Evolutionary conservation across 53 echinoderm and acorn worm genomes (phyloP), one percentile per base, ranked within the genome.

Genomic region (Holothuria leucospilota): DNA sequence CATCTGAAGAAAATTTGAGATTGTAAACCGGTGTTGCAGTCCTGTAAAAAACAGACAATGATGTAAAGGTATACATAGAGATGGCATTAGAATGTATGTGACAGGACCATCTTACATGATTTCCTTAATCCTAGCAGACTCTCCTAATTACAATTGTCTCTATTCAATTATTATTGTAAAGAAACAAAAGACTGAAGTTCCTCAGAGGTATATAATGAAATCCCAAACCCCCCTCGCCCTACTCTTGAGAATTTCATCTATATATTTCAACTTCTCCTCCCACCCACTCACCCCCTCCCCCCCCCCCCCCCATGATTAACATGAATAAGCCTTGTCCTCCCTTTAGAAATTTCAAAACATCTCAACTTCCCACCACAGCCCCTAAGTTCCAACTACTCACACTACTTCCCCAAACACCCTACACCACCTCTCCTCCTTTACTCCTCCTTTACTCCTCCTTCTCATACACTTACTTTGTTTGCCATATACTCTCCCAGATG

Each of bases 1-100:
- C 95, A 94, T 99, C 99, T 6, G 90, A 88, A 10, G 99, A 99
- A 79, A 94, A 99, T 68, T 95, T 87, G 85, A 99, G 92, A 77
- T 99, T 95, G 85, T 95, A 99, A 20, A 99, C 90, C 9, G 99
- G 94, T 25, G 94, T 95, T 12, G 99, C 94, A 38, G 99, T 99
- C 78, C 99, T 99, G 89, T 34, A 75, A 51, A 85, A 73, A 73
- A 71, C 9, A 73, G 28, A 46, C 46, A 6, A 67, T 67, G 16
- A 13, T 67, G 11, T 20, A n/a, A n/a, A n/a, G 28, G 9, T 29
- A n/a, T 9, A 46, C 46, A 46, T 46, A 46, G 0, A 9, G 11
- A 46, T 46, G 46, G 6, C 46, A 34, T 34, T 34, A 46, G 8
- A 46, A 46, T 46, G 46, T 11, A 8, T 46, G 46, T 9, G 46